These are phyloP conservation scores for Trichogramma dendrolimi DNA, from an alignment of 2,888 invertebrate species.

Conservation along the genomic window DNA sequence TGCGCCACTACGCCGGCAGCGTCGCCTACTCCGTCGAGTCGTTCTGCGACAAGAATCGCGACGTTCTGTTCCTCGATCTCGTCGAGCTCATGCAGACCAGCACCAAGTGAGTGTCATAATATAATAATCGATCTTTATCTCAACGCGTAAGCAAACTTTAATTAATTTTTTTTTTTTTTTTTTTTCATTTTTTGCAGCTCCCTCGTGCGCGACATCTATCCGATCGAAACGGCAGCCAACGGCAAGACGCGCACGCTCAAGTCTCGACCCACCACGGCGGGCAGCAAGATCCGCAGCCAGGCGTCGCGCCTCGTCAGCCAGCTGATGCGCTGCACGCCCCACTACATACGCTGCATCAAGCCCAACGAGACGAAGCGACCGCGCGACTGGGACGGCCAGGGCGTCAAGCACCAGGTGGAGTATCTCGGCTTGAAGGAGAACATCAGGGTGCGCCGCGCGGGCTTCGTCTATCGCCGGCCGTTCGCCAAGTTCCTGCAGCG, in stretches of 20 bases:
- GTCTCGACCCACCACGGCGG: constrained; percentile 63
- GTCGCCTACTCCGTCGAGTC: constrained; percentile 62
- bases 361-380: constrained; percentile 67
- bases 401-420: constrained; percentile 63
- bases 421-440: constrained; percentile 68
- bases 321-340: constrained; percentile 64
- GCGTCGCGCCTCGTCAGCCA: constrained; percentile 64
- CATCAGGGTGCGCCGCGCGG: constrained; percentile 64
- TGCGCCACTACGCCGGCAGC: constrained; percentile 68
- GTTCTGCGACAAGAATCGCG: constrained; percentile 67
- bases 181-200: constrained; percentile 47
- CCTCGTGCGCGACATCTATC: constrained; percentile 60
- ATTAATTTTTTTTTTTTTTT: not conserved
- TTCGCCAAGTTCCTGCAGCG: constrained; percentile 63
- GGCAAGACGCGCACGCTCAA: constrained; percentile 50
- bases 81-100: constrained; percentile 65
- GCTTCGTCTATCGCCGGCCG: constrained; percentile 63
- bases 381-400: constrained; percentile 62
- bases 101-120: constrained; percentile 53
- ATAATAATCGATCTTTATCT: not conserved
- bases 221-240: constrained; percentile 54
- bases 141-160: not conserved
- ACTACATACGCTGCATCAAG: constrained; percentile 69
- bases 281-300: constrained; percentile 64
- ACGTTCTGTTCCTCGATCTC: constrained; percentile 63